Base-by-base conservation (phyloP, 2,888 invertebrate species). In the Rhodophaea formosa region DNA sequence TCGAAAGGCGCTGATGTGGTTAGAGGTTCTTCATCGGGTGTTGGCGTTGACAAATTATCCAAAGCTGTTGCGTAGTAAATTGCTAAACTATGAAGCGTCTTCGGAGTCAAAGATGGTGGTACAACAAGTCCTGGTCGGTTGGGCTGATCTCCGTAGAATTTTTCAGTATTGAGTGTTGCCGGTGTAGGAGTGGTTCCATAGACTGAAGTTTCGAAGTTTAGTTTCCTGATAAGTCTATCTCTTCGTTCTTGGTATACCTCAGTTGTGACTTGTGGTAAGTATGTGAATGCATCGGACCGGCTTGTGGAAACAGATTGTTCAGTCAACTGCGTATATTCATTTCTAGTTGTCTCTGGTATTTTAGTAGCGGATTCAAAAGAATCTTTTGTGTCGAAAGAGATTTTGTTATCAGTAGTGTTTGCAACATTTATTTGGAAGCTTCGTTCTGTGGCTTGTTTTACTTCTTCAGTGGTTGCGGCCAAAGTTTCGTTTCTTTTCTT, bases 21-120 rank as follows among this genome's bases (percentile, higher is more conserved):
- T 64, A 85, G 87, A 10, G 58, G 68, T 23, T 86, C 87, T 29
- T 86, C 87, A 49, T 86, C 86, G 17, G 85, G 79, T 8, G 77
- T 63, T 5, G 84, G 55, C 35, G 92, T 87, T 1, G 92, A 90
- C 35, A 93, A 80, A 64, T 92, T 92, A 67, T 94, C 94, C 61
- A 94, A 88, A 65, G 94, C 94, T 8, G 94, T 94, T 2, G 96
- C 96, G 74, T 96, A 96, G 74, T 96, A 97, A 64, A 95, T 93
- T 0, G 96, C 96, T 47, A 97, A 78, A 0, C 96, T 95, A 67
- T 96, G 95, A 10, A 96, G 85, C 0, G 96, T 95, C 74, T 95
- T 95, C 0, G 96, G 96, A 0, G 96, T 95, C 0, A 95, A 93
- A 0, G 96, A 95, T 14, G 94, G 94, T 2, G 95, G 95, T 8